Conservation (phyloP, 2,888 invertebrate genomes). For the Scrobipalpa costella region DNA sequence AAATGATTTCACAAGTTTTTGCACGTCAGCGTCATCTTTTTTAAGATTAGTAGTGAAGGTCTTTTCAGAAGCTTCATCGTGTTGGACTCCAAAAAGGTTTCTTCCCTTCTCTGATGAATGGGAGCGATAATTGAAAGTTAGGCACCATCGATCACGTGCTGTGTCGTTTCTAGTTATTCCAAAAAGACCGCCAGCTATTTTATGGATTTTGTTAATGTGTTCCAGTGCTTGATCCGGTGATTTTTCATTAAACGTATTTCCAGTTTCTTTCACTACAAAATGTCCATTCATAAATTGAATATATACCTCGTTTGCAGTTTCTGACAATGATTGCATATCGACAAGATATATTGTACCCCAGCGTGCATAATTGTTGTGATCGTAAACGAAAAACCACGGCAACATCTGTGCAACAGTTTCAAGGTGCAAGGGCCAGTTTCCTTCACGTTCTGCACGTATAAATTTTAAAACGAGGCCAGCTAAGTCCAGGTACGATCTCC, state of each 20-base stretch:
- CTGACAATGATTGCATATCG: background rate
- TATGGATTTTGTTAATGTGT: too few species aligned
- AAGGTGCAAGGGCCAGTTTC: background rate
- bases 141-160: too few species aligned
- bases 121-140: too few species aligned
- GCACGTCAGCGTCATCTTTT: too few species aligned
- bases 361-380: slow-evolving; percentile 3
- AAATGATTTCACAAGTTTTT: too few species aligned
- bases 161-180: too few species aligned
- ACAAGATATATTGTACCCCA: slow-evolving; percentile 3
- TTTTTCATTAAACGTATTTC: background rate
- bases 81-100: too few species aligned
- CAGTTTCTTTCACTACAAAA: background rate
- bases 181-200: too few species aligned
- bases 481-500: background rate
- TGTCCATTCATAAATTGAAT: background rate
- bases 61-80: too few species aligned
- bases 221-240: too few species aligned
- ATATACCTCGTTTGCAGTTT: background rate
- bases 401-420: slow-evolving; percentile 3
- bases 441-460: background rate
- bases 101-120: too few species aligned
- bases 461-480: background rate
- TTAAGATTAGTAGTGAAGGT: too few species aligned
- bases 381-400: slow-evolving; percentile 15